phyloP scores from a whole-genome alignment of 2,797 vertebrate genomes.

The Euphonia xanthogaster region DNA sequence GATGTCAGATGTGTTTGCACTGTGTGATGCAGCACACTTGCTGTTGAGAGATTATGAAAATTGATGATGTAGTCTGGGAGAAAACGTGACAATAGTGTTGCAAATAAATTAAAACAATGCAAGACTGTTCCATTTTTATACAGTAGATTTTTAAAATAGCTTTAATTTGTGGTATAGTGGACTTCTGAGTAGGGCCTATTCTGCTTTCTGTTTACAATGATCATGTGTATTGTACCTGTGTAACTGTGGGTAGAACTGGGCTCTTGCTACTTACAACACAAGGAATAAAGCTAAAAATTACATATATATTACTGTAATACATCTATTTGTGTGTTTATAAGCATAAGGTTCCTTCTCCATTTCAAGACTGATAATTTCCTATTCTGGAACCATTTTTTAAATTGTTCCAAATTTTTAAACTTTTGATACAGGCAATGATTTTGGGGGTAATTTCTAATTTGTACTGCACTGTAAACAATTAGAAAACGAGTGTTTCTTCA shows the following conservation, averaged over 20 bases:
- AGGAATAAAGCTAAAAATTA: not conserved
- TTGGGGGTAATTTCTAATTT: constrained; percentile 53
- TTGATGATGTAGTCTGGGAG: not conserved
- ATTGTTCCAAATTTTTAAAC: constrained; percentile 59
- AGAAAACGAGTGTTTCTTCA: constrained; percentile 28
- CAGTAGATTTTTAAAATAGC: constrained; percentile 1
- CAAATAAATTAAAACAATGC: constrained; percentile 3
- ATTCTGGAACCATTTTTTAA: constrained; percentile 48
- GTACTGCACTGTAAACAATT: constrained; percentile 41
- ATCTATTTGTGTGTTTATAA: not conserved
- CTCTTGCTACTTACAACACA: not conserved
- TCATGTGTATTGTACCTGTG: not conserved
- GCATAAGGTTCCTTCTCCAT: not conserved
- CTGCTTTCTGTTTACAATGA: not conserved
- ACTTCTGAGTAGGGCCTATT: not conserved
- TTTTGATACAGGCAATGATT: constrained; percentile 67
- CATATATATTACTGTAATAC: not conserved
- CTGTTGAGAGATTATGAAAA: not conserved
- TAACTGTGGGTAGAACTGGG: not conserved
- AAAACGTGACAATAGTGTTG: not conserved
- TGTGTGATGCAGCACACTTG: not conserved
- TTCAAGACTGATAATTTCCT: constrained; percentile 14
- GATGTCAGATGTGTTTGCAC: not conserved
- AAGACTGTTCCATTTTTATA: constrained; percentile 36
- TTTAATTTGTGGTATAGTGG: not conserved